Conservation (phyloP, 2,888 invertebrate species). For the Amiota mariae region DNA sequence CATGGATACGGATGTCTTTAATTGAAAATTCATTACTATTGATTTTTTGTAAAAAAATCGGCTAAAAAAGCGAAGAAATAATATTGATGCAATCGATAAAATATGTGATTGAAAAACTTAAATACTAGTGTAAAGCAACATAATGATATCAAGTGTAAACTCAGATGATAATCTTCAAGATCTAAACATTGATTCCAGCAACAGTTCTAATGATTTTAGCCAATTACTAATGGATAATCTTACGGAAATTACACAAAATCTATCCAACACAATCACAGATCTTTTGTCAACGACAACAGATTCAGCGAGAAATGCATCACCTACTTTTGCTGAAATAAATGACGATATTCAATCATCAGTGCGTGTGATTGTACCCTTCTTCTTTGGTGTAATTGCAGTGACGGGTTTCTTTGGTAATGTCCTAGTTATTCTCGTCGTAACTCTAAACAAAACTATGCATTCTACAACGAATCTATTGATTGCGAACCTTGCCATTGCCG, state of each 20-base stretch:
- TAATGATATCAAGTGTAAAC: too few species aligned
- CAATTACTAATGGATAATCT: too few species aligned
- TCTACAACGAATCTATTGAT: conserved; percentile 95
- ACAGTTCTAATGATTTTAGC: too few species aligned
- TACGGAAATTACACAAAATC: neutral
- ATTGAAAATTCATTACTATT: conserved; percentile 56
- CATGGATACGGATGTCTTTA: conserved; percentile 39
- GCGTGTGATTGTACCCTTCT: conserved; percentile 81
- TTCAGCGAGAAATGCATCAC: neutral
- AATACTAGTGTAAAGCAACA: too few species aligned
- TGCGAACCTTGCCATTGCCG: conserved; percentile 90
- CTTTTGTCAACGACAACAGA: neutral
- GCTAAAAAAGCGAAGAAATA: too few species aligned
- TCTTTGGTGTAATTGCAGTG: conserved; percentile 88
- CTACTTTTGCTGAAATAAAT: conserved; percentile 21
- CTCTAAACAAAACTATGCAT: conserved; percentile 91
- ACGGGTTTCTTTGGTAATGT: conserved; percentile 91
- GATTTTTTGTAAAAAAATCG: conserved; percentile 26
- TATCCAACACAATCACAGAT: conserved; percentile 30
- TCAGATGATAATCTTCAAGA: too few species aligned
- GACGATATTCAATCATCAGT: conserved; percentile 52
- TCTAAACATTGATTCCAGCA: too few species aligned
- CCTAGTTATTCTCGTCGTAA: conserved; percentile 89
- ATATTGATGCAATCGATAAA: too few species aligned
- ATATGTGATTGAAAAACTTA: too few species aligned